Conservation (phyloP, 2,888 invertebrate genomes). For the Eupithecia centaureata region DNA sequence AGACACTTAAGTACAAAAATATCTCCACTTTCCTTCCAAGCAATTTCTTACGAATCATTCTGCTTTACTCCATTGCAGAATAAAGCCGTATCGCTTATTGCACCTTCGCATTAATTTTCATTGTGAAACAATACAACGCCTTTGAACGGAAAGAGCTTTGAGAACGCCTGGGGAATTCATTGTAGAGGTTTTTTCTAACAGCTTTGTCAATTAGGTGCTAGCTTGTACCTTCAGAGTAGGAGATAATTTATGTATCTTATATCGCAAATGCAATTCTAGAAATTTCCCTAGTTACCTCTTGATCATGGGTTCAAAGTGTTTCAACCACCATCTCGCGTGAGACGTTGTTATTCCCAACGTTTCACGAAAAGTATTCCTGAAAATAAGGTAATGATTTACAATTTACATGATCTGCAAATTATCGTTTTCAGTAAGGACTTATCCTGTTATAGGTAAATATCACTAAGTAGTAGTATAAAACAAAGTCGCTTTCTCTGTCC, state of each 20-base stretch:
- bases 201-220: slow-evolving; percentile 36
- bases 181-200: slow-evolving; percentile 50
- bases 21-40: not conserved
- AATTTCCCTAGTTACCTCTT: not conserved
- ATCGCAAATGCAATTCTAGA: not conserved
- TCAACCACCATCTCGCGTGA: no score
- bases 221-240: not conserved
- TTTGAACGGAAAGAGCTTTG: slow-evolving; percentile 57
- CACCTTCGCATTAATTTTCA: slow-evolving; percentile 63
- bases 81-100: slow-evolving; percentile 58
- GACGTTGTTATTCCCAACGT: no score
- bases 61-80: slow-evolving; percentile 42
- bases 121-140: slow-evolving; percentile 54
- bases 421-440: no score
- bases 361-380: no score
- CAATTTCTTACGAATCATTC: not conserved
- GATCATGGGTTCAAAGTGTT: no score
- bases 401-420: no score
- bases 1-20: not conserved
- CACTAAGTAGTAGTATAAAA: no score
- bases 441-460: no score
- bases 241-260: not conserved
- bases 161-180: slow-evolving; percentile 50
- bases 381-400: no score
- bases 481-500: no score